phyloP scores from a whole-genome alignment of 2,113 vertebrate species.

The Egretta garzetta region DNA sequence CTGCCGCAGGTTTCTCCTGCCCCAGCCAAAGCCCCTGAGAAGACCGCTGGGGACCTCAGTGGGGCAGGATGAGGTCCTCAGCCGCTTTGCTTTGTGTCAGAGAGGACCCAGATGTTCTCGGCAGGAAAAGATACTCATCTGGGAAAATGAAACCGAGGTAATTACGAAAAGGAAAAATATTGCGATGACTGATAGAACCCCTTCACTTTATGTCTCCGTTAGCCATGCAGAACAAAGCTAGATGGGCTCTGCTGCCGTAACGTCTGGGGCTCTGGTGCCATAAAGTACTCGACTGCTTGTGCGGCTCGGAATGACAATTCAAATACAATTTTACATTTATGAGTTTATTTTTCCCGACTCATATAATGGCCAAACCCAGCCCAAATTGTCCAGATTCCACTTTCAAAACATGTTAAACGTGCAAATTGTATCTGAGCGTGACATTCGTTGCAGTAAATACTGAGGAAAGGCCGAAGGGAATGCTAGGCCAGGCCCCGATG shows the following conservation, averaged over 20 bases:
- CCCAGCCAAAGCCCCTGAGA: neutral
- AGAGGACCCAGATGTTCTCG: neutral
- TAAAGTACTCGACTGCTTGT: neutral
- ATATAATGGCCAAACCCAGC: neutral
- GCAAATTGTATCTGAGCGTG: neutral
- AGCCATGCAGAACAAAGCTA: neutral
- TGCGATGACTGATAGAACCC: neutral
- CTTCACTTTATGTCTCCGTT: neutral
- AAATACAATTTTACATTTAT: neutral
- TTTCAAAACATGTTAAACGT: neutral
- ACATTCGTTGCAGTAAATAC: neutral
- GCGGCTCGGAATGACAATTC: neutral
- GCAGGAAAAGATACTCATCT: neutral
- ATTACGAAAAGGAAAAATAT: neutral
- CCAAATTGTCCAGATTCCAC: neutral
- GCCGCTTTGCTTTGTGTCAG: neutral
- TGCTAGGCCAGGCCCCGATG: neutral
- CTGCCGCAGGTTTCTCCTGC: neutral
- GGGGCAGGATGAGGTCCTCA: neutral
- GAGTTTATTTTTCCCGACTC: neutral
- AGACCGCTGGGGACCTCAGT: fast-evolving
- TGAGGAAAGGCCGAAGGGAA: neutral
- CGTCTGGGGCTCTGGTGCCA: fast-evolving
- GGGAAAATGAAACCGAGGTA: neutral
- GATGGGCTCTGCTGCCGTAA: neutral